Evolutionary conservation across 2,797 vertebrate genomes (phyloP), one percentile per base, ranked within the genome.

Genomic region (Artibeus jamaicensis): DNA sequence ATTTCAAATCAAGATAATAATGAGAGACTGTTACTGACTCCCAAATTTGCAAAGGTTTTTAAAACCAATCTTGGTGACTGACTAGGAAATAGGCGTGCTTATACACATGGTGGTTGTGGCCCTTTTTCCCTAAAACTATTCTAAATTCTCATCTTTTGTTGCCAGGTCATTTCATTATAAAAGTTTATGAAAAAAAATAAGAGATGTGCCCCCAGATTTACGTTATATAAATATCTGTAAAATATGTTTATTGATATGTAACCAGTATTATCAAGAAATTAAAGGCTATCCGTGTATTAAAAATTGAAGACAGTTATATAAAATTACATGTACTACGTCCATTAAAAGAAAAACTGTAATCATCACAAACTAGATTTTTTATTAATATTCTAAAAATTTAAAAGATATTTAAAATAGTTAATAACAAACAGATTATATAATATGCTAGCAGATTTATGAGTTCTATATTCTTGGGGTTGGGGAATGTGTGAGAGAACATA

Each of bases 121-220:
- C 53, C 16, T 46, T 53, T 86, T 57, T 16, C 57, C 32, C 6
- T 9, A 46, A 46, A 76, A 83, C 39, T 57, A 55, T 39, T 55
- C 67, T 24, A 76, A 82, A 67, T 53, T n/a, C 14, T 79, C 24
- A 48, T 4, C 19, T 59, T 44, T 71, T 68, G 44, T 46, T 89
- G 44, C 26, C 7, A 42, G 39, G 34, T 76, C 18, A 57, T 89
- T 14, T 37, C 16, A 67, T 44, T 76, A 89, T 24, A 93, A 93
- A 93, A 89, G 67, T 34, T 55, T 89, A 83, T 89, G 16, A 1
- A 24, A 78, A 83, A 79, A 14, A 95, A 93, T 53, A 93, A 77
- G 57, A 73, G 15, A 91, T 65, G 15, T 44, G 10, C 3, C 48
- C 6, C 24, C 90, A 91, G n/a, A 94, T 74, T 92, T 85, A 53